These are phyloP conservation scores for Alligator sinensis DNA, from an alignment of 2,113 vertebrate genomes.

Conservation along the genomic window DNA sequence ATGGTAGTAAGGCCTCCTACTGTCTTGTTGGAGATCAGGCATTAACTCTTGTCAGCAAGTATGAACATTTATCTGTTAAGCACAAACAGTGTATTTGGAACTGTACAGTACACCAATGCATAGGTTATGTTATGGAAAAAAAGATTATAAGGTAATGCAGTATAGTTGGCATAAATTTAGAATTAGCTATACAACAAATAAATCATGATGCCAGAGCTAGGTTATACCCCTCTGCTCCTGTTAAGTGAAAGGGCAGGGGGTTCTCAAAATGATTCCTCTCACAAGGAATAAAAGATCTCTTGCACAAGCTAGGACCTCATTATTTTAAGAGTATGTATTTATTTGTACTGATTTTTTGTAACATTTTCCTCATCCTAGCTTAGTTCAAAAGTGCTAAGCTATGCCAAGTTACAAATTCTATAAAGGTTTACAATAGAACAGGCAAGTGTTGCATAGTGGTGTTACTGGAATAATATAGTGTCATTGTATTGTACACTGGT, in stretches of 20 bases:
- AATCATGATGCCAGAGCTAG: conserved; percentile 26
- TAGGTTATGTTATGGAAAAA: neutral
- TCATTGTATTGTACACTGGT: neutral
- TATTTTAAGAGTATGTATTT: neutral
- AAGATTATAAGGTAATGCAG: conserved; percentile 1
- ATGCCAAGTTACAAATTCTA: neutral
- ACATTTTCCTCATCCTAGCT: neutral
- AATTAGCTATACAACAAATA: conserved; percentile 37
- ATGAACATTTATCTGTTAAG: conserved; percentile 7
- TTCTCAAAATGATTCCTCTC: neutral
- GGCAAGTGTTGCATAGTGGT: neutral
- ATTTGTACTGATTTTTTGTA: neutral
- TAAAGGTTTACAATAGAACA: neutral
- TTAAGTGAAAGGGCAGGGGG: neutral
- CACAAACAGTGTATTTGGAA: neutral
- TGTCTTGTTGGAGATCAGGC: neutral
- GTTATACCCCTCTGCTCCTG: neutral
- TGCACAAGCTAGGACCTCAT: neutral
- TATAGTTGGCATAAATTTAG: conserved; percentile 47
- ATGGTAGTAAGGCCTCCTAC: neutral
- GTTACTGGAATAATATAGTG: neutral
- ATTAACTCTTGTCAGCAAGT: no score
- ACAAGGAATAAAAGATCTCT: neutral
- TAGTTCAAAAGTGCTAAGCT: neutral
- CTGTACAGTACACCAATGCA: conserved; percentile 5